These are phyloP conservation scores for Sycophaga agraensis DNA, from an alignment of 1,140 invertebrate species.

Conservation along the genomic window DNA sequence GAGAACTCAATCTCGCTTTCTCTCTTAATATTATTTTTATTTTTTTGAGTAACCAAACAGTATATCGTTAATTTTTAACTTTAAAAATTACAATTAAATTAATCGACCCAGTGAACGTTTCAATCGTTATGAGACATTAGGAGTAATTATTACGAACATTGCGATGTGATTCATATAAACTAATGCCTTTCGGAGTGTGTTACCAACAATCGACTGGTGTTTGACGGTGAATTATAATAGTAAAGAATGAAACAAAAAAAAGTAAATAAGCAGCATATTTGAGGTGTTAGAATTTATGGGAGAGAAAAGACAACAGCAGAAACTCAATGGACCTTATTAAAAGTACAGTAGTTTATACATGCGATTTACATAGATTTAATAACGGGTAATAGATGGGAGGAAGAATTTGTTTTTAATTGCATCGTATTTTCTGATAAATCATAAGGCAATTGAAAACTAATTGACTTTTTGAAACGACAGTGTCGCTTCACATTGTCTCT, in stretches of 20 bases:
- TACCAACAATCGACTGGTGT: not conserved
- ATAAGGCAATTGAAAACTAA: too few species aligned
- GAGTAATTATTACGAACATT: slow-evolving; percentile 8
- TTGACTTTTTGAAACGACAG: too few species aligned
- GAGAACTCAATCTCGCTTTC: slow-evolving; percentile 15
- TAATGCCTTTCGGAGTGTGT: slow-evolving; percentile 4
- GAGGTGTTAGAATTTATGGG: slow-evolving; percentile 17
- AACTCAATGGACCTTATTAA: slow-evolving; percentile 21
- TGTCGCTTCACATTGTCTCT: too few species aligned
- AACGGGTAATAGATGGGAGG: not conserved
- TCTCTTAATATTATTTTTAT: not conserved
- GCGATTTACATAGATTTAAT: slow-evolving; percentile 19
- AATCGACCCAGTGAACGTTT: slow-evolving; percentile 19
- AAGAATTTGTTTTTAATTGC: slow-evolving; percentile 17
- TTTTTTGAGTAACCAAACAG: not conserved
- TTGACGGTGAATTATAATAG: slow-evolving; percentile 9
- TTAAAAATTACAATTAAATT: slow-evolving; percentile 20
- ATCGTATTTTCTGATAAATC: slow-evolving; percentile 13
- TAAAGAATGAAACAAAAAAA: slow-evolving; percentile 8
- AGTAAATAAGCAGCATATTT: slow-evolving; percentile 4
- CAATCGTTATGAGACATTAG: not conserved
- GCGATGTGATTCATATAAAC: slow-evolving; percentile 15
- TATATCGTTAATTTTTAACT: slow-evolving; percentile 10
- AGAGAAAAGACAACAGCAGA: slow-evolving; percentile 24
- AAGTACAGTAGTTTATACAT: slow-evolving; percentile 14